These are phyloP conservation scores for Acrossocheilus fasciatus DNA, from an alignment of 2,797 vertebrate genomes.

Conservation along the genomic window DNA sequence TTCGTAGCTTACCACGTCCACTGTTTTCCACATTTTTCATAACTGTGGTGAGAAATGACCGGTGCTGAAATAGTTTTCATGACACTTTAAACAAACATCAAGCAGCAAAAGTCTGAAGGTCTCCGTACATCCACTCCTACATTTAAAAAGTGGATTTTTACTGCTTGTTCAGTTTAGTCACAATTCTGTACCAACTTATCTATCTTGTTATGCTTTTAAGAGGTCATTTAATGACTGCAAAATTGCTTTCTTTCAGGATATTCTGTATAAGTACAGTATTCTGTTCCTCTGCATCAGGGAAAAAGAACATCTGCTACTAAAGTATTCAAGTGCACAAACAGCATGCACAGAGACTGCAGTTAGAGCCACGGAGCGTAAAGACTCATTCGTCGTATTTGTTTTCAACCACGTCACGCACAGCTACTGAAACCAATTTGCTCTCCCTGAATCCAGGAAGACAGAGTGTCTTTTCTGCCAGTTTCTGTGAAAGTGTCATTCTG, in stretches of 20 bases:
- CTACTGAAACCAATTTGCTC: conserved; percentile 7
- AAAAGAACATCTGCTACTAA: conserved; percentile 40
- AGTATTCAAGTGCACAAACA: conserved; percentile 31
- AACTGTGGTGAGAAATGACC: not conserved
- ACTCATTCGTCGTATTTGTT: conserved; percentile 15
- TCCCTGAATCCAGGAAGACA: conserved; percentile 5
- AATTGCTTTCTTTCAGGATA: not conserved
- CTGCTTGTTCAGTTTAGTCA: not conserved
- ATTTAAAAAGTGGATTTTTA: not conserved
- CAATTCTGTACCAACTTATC: not conserved
- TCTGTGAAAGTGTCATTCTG: not conserved
- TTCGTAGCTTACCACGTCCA: not conserved
- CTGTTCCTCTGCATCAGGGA: not conserved
- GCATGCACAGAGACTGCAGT: conserved; percentile 13
- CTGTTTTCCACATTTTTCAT: not conserved
- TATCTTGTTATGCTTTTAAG: not conserved
- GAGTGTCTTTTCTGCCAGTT: not conserved
- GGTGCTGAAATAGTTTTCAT: not conserved
- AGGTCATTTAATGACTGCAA: not conserved
- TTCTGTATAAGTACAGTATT: conserved; percentile 3
- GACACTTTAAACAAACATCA: not conserved
- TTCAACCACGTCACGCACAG: conserved; percentile 7
- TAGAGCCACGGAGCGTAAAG: conserved; percentile 11
- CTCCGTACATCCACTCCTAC: not conserved
- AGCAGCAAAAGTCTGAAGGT: conserved; percentile 4